Conservation (phyloP, 2,888 invertebrate species). For the Cephus spinipes region DNA sequence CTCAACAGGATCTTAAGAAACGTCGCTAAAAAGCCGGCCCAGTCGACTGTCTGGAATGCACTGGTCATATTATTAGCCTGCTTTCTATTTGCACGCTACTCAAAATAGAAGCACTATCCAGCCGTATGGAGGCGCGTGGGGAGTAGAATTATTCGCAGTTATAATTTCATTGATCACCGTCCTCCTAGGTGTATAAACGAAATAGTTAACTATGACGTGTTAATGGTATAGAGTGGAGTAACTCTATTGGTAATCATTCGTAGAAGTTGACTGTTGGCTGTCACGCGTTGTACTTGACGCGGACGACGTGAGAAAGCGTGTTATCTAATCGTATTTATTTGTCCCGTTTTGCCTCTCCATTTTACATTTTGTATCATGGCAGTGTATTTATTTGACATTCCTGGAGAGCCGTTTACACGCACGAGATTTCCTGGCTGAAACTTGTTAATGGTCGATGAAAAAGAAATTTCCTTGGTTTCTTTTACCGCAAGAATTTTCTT, state of each 20-base stretch:
- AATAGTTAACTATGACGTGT: not conserved
- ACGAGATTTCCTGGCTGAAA: not conserved
- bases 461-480: not conserved
- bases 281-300: not conserved
- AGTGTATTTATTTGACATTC: not conserved
- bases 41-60: conserved; percentile 42
- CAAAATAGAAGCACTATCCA: conserved; percentile 43
- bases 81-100: conserved; percentile 50
- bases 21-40: not conserved
- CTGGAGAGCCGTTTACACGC: not conserved
- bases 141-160: not conserved
- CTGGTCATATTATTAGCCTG: conserved; percentile 50
- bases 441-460: not conserved
- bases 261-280: not conserved
- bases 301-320: not conserved
- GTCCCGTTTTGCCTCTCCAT: not conserved
- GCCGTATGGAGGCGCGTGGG: conserved; percentile 6
- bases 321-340: not conserved
- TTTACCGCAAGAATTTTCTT: not conserved
- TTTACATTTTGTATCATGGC: not conserved
- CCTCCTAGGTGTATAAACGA: not conserved
- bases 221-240: not conserved
- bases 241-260: not conserved
- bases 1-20: not conserved
- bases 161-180: conserved; percentile 2